Percentiles rank a stretch among this genome's conserved stretches.
These are phyloP conservation scores for Dasypogon diadema DNA, from an alignment of 2,888 invertebrate species.

Conservation along the genomic window DNA sequence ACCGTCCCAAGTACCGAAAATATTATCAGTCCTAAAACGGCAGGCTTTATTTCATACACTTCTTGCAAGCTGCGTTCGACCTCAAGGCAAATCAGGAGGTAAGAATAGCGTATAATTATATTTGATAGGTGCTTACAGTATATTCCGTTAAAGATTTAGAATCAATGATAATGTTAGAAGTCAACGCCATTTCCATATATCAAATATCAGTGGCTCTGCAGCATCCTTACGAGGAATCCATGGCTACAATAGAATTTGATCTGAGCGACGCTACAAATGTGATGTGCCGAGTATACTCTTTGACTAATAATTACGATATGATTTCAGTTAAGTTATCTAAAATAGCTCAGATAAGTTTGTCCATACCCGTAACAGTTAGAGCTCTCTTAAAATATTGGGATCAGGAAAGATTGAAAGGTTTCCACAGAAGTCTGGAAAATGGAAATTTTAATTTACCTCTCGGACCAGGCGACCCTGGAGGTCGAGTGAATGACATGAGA, in stretches of 20 bases:
- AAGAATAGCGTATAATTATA: constrained; percentile 57
- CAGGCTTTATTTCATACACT: constrained; percentile 93
- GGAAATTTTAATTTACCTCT: constrained; percentile 77
- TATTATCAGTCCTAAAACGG: constrained; percentile 85
- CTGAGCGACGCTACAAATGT: constrained; percentile 84
- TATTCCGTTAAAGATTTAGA: constrained; percentile 64
- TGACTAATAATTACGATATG: constrained; percentile 68
- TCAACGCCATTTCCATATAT: constrained; percentile 89
- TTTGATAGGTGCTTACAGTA: constrained; percentile 52
- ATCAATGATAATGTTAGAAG: constrained; percentile 84
- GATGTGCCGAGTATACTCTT: constrained; percentile 79
- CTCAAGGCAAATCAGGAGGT: constrained; percentile 82
- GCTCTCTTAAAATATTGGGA: constrained; percentile 90
- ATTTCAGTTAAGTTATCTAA: constrained; percentile 69
- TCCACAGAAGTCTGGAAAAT: constrained; percentile 71
- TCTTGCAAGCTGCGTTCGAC: constrained; percentile 88
- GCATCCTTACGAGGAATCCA: constrained; percentile 91
- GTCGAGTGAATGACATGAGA: constrained; percentile 60
- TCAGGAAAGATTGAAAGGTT: constrained; percentile 75
- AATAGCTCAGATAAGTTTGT: constrained; percentile 88
- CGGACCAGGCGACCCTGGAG: constrained; percentile 77
- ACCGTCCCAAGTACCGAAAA: constrained; percentile 90
- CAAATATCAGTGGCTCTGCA: constrained; percentile 92
- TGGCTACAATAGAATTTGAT: constrained; percentile 93
- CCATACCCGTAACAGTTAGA: constrained; percentile 92